Conservation (phyloP, 2,797 vertebrate genomes). For the Cetoscarus ocellatus region DNA sequence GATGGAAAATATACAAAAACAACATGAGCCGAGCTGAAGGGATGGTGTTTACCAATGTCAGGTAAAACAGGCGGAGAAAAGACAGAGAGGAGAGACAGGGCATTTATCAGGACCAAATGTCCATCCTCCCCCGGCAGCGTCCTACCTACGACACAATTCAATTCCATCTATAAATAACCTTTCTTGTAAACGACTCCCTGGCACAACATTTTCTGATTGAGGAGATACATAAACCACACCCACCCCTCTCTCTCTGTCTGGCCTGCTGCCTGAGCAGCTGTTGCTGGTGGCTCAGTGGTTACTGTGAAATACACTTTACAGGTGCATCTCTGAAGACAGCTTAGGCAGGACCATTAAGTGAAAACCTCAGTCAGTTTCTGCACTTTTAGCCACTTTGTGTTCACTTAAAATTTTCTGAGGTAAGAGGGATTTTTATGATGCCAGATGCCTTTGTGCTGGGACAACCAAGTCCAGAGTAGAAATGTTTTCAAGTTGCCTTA, state of each 20-base stretch:
- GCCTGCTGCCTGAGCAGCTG: slow-evolving; percentile 53
- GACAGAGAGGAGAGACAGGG: slow-evolving; percentile 43
- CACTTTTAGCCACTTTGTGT: slow-evolving; percentile 39
- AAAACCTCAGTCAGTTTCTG: slow-evolving; percentile 29
- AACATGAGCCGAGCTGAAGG: not conserved
- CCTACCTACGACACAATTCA: slow-evolving; percentile 69
- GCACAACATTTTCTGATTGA: slow-evolving; percentile 67
- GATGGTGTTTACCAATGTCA: slow-evolving; percentile 7
- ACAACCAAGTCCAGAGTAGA: too few relatives aligned
- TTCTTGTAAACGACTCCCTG: slow-evolving; percentile 62
- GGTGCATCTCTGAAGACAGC: slow-evolving; percentile 43
- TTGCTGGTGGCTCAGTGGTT: slow-evolving; percentile 38
- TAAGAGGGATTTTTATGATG: too few relatives aligned
- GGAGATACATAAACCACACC: slow-evolving; percentile 38
- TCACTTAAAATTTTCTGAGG: slow-evolving; percentile 1
- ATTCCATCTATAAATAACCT: slow-evolving; percentile 81
- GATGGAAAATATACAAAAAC: slow-evolving; percentile 28
- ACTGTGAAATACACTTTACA: slow-evolving; percentile 37
- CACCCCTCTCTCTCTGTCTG: not conserved
- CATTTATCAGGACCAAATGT: slow-evolving; percentile 60
- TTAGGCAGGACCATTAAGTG: slow-evolving; percentile 28
- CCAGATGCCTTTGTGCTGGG: too few relatives aligned
- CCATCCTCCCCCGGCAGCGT: slow-evolving; percentile 59
- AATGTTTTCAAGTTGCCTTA: too few relatives aligned
- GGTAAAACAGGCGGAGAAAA: slow-evolving; percentile 29